Base-by-base conservation (phyloP, 2,888 invertebrate genomes). In the Urechis unicinctus region DNA sequence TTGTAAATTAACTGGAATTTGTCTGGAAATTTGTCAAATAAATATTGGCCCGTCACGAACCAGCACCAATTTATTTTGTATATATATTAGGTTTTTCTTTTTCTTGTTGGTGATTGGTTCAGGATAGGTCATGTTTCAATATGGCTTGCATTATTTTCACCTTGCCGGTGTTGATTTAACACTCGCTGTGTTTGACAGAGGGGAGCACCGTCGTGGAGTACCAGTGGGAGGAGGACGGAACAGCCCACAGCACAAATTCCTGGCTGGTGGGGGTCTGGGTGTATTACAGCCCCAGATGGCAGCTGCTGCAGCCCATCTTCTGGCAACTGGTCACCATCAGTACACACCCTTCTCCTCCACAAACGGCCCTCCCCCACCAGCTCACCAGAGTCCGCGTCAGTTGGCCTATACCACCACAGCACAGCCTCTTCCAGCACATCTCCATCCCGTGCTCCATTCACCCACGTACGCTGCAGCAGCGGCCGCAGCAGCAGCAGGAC, bases 391-490 rank as follows among this genome's bases (percentile, higher is more conserved):
- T 70, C 88, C 88, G 52, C 80, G 86, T 26, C 72, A 75, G 50
- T 68, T 74, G 43, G 29, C 50, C 17, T 50, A 9, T 6, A 6
- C 6, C 6, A 28, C 49, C 21, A 60, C 80, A 84, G 67, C 73
- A 66, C 88, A 89, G 78, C 88, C 88, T 47, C 79, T 89, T 69
- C 89, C 89, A 60, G 89, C 89, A 6, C 89, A 90, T 76, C 85
- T 89, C 78, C 88, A 74, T 60, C 72, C 74, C 3, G 68, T 74
- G 48, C 62, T 74, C 30, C 72, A 68, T 63, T 67, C 71, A 9
- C 63, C 73, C 21, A 67, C 26, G 58, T 66, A 30, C 21, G 31
- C 29, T 6, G 41, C 52, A n/a, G 55, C 60, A 25, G 59, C 59
- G 24, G 61, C 58, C 4, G n/a, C 48, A 43, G 45, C 57, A 43